These are phyloP conservation scores for Prunella fulvescens DNA, from an alignment of 2,113 vertebrate genomes.

Conservation along the genomic window DNA sequence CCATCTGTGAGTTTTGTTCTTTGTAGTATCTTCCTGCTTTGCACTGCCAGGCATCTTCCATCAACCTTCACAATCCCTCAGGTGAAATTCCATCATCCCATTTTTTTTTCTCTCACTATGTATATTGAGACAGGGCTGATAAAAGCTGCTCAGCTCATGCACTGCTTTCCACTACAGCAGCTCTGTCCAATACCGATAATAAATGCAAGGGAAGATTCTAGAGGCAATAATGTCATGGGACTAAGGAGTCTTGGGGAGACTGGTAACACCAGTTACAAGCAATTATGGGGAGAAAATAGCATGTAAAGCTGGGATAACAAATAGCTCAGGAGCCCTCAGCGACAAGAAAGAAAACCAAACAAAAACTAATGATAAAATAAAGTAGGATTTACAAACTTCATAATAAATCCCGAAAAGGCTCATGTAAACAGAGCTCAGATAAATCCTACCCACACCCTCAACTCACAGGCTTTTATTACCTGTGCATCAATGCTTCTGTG, in stretches of 20 bases:
- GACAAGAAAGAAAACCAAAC: neutral
- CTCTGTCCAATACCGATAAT: neutral
- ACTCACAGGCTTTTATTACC: neutral
- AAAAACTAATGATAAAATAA: neutral
- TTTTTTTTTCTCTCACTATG: neutral
- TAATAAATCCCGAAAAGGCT: neutral
- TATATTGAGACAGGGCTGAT: neutral
- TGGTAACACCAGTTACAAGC: neutral
- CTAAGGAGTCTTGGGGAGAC: neutral
- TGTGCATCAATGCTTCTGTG: accelerated
- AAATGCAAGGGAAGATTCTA: neutral
- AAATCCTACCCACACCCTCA: neutral
- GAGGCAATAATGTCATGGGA: neutral
- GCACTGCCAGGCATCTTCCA: neutral
- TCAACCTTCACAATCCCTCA: neutral
- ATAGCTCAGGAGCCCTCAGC: neutral
- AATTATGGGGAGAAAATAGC: neutral
- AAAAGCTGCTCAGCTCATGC: neutral
- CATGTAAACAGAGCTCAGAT: neutral
- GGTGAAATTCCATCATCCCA: neutral
- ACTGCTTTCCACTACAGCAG: neutral
- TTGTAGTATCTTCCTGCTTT: neutral
- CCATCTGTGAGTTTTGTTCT: neutral
- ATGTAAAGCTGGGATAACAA: neutral
- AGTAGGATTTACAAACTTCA: neutral